Conservation (phyloP, 1,140 invertebrate genomes). For the Steinernema feltiae region DNA sequence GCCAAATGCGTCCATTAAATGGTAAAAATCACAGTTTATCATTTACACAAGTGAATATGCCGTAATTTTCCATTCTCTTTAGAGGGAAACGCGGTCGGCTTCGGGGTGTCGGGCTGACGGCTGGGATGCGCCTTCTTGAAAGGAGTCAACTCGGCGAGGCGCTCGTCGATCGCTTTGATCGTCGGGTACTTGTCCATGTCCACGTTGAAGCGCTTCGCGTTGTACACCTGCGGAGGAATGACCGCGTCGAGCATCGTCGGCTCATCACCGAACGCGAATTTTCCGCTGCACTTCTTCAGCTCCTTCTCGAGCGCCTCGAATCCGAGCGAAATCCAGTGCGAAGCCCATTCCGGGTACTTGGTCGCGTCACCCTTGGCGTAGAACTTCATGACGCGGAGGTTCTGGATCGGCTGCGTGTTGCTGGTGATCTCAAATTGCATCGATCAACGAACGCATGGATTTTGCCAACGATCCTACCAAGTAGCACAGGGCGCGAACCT, state of each 20-base stretch:
- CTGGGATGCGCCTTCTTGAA: slow-evolving; percentile 79
- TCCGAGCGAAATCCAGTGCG: slow-evolving; percentile 81
- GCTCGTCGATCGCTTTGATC: slow-evolving; percentile 74
- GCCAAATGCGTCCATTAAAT: too few relatives aligned
- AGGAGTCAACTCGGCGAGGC: slow-evolving; percentile 69
- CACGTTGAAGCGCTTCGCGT: slow-evolving; percentile 81
- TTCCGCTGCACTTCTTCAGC: slow-evolving; percentile 74
- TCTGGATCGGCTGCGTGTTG: slow-evolving; percentile 73
- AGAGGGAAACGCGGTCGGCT: too few relatives aligned
- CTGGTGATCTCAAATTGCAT: slow-evolving; percentile 47
- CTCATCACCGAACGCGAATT: slow-evolving; percentile 85
- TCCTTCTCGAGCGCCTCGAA: slow-evolving; percentile 80
- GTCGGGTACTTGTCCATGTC: slow-evolving; percentile 80
- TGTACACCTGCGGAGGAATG: slow-evolving; percentile 85
- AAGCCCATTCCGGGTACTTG: slow-evolving; percentile 68
- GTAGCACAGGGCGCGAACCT: slow-evolving; percentile 63
- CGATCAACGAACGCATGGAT: not conserved
- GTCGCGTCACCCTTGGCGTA: not conserved
- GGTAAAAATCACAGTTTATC: too few relatives aligned
- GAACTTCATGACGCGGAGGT: slow-evolving; percentile 70
- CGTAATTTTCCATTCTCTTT: too few relatives aligned
- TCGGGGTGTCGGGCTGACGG: slow-evolving; percentile 74
- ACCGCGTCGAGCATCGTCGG: slow-evolving; percentile 89
- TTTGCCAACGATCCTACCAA: slow-evolving; percentile 25
- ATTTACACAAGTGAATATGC: too few relatives aligned